Conservation (phyloP, 2,113 vertebrate genomes). For the Limanda limanda region DNA sequence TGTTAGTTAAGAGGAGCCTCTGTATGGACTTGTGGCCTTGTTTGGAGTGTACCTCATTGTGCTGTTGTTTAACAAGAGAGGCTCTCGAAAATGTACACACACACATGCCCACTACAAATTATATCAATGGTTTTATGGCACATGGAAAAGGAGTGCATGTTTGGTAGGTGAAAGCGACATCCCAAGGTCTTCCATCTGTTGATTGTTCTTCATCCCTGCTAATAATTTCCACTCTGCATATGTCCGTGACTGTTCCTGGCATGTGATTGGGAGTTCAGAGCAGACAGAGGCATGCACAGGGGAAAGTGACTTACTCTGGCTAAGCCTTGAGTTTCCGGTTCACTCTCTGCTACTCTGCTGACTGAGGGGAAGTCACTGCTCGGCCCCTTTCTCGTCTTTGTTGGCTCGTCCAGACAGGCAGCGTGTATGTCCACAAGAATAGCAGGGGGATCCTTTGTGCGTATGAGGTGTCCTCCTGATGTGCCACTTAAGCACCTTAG, state of each 20-base stretch:
- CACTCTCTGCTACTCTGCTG: slow-evolving; percentile 60
- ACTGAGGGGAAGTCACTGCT: slow-evolving; percentile 63
- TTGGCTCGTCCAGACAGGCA: slow-evolving; percentile 65
- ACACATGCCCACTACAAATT: slow-evolving; percentile 46
- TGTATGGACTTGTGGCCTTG: slow-evolving; percentile 75
- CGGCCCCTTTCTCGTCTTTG: slow-evolving; percentile 62
- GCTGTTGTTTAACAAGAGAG: slow-evolving; percentile 68
- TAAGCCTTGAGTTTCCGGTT: slow-evolving; percentile 59
- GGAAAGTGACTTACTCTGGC: slow-evolving; percentile 63
- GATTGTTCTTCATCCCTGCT: slow-evolving; percentile 54
- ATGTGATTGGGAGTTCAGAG: slow-evolving; percentile 54
- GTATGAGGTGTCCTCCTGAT: slow-evolving; percentile 71
- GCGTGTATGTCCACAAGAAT: slow-evolving; percentile 62
- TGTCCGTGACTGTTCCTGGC: slow-evolving; percentile 55
- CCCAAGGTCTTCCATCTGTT: slow-evolving; percentile 62
- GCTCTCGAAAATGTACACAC: slow-evolving; percentile 59
- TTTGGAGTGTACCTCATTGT: slow-evolving; percentile 70
- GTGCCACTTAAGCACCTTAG: slow-evolving; percentile 73
- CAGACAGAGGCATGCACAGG: slow-evolving; percentile 42
- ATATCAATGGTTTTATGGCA: slow-evolving; percentile 60
- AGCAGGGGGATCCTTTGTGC: slow-evolving; percentile 72
- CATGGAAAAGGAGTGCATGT: slow-evolving; percentile 54
- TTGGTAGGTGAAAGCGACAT: slow-evolving; percentile 45
- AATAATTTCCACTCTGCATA: slow-evolving; percentile 56
- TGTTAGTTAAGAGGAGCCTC: slow-evolving; percentile 71